phyloP scores from a whole-genome alignment of 2,888 invertebrate species.

The Atherix ibis region DNA sequence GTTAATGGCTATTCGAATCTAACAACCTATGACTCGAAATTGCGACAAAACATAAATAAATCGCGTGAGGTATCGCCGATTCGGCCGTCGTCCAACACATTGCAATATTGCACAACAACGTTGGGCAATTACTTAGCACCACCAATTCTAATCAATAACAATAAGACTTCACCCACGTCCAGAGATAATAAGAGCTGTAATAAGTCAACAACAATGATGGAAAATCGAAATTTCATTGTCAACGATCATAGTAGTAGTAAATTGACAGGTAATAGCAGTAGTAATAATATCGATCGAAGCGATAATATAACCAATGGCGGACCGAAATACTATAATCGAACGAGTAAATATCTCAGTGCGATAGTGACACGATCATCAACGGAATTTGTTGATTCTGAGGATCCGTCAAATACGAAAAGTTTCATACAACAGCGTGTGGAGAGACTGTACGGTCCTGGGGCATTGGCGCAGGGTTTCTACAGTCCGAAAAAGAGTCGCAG shows the following conservation, averaged over 20 bases:
- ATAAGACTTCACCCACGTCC: conserved; percentile 3
- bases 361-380: not conserved
- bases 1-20: conserved; percentile 80
- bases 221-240: conserved; percentile 9
- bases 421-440: conserved; percentile 83
- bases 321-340: conserved; percentile 6
- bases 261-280: no score
- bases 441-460: conserved; percentile 73
- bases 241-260: no score
- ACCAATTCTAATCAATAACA: conserved; percentile 20
- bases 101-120: conserved; percentile 32
- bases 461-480: conserved; percentile 71
- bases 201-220: conserved; percentile 9
- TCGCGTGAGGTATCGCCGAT: conserved; percentile 58
- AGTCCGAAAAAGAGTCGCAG: conserved; percentile 34
- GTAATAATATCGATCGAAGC: conserved; percentile 8
- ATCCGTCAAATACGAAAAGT: conserved; percentile 43
- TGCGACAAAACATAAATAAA: conserved; percentile 55
- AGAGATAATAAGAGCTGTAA: no score
- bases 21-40: conserved; percentile 71
- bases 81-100: conserved; percentile 35
- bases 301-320: conserved; percentile 10
- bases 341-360: not conserved
- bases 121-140: conserved; percentile 33
- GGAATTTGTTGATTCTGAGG: conserved; percentile 5